Evolutionary conservation across 2,888 invertebrate genomes (phyloP).

Genomic region (Protonemura montana): DNA sequence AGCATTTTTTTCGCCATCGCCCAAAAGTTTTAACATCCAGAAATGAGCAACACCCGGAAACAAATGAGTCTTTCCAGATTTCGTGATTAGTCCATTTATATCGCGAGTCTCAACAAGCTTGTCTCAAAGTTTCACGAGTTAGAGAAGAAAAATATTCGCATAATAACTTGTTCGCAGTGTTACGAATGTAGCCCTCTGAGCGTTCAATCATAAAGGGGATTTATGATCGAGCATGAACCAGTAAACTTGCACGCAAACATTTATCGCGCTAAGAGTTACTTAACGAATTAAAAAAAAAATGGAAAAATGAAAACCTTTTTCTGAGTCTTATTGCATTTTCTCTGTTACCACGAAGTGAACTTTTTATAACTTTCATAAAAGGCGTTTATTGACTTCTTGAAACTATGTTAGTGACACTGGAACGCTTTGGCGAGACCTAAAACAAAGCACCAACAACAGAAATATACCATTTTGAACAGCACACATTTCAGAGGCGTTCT

Average conservation of each 20-base stretch:
- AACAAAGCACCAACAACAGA: not conserved
- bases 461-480: not conserved
- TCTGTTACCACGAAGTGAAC: not conserved
- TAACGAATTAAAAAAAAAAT: not conserved
- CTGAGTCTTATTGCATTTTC: not conserved
- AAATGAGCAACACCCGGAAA: not conserved
- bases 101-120: not conserved
- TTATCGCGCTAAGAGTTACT: not conserved
- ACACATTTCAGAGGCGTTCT: not conserved
- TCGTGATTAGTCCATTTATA: not conserved
- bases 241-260: not conserved
- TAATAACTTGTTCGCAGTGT: not conserved
- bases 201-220: not conserved
- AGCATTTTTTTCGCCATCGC: not conserved
- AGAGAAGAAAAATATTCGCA: not conserved
- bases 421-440: not conserved
- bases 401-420: not conserved
- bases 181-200: not conserved
- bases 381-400: slow-evolving; percentile 1
- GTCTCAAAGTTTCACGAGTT: not conserved
- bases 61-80: not conserved
- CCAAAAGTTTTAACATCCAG: not conserved
- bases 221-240: not conserved
- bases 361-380: not conserved
- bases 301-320: not conserved